phyloP scores from a whole-genome alignment of 2,888 invertebrate genomes.

The Lapara coniferarum region DNA sequence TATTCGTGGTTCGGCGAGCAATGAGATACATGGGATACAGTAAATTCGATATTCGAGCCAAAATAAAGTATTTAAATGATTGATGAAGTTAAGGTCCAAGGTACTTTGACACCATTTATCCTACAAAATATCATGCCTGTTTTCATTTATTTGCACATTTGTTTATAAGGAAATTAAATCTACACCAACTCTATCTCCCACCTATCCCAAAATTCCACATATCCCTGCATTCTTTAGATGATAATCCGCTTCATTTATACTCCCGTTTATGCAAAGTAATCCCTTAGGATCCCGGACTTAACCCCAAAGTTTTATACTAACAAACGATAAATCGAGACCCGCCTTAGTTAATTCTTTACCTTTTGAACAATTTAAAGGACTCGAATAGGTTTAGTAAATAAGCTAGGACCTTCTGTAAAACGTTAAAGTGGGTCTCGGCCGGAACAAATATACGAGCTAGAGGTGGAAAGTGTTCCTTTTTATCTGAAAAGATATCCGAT shows the following conservation, averaged over 20 bases:
- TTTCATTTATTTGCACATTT: no score
- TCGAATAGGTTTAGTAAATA: constrained; percentile 28
- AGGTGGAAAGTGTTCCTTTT: not conserved
- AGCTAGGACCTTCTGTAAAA: constrained; percentile 24
- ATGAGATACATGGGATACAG: no score
- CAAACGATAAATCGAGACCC: constrained; percentile 26
- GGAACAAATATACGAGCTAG: constrained; percentile 9
- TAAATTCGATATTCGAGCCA: no score
- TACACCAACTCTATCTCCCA: no score
- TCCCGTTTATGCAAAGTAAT: constrained; percentile 23
- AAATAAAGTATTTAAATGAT: no score
- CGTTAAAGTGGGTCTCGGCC: constrained; percentile 13
- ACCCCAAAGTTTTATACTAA: constrained; percentile 20
- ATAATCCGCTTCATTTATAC: not conserved
- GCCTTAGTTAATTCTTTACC: constrained; percentile 29
- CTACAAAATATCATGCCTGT: no score
- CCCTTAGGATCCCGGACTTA: not conserved
- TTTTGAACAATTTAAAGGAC: constrained; percentile 29
- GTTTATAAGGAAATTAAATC: no score
- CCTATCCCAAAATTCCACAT: not conserved
- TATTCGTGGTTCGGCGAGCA: no score
- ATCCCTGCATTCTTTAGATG: not conserved
- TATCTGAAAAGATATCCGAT: not conserved
- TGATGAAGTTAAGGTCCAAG: no score
- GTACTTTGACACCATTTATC: no score